Base-by-base conservation (phyloP, 2,797 vertebrate genomes). In the Scarus forsteni region DNA sequence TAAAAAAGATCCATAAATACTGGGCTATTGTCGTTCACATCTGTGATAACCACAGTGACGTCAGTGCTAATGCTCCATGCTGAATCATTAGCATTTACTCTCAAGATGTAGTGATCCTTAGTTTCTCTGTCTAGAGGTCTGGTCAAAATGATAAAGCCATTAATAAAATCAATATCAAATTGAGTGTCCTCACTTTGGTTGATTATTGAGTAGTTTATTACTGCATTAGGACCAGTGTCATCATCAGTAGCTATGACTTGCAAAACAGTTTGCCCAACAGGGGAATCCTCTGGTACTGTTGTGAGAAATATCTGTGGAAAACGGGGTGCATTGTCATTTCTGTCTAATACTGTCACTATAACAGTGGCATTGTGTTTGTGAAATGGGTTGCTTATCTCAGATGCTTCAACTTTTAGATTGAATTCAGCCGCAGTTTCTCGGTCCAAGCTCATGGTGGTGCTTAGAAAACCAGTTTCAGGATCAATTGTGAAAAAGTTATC, bases 1-100 rank as follows among this genome's bases (percentile, higher is more conserved):
- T 93, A 94, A 13, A 62, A 66, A 34, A 52, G 8, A 73, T 92
- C 64, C 34, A 74, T 82, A 85, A 95, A 95, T 11, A 90, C 60
- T 2, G 95, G 95, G 13, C 34, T 51, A 9, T 95, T 95, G 75
- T 95, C 94, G 38, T 95, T 95, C 11, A 93, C 43, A 43, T 95
- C 94, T 72, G 66, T 75, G 54, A 95, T 72, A 15, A 90, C 8
- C 39, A 95, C 80, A 19, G 78, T 94, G 55, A 95, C 86, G 0
- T 94, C 91, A 9, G 94, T 94, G 82, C 90, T 93, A 44, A 93
- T 75, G 66, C 88, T 94, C 95, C 94, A 95, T 1, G 89, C 92
- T 36, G 94, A 95, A 86, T 95, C 92, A 51, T 94, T 94, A n/a
- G 91, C 94, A 44, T 73, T 92, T 12, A 95, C 85, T 85, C 83